Conservation (phyloP, 2,113 vertebrate genomes). For the Nothoprocta perdicaria region DNA sequence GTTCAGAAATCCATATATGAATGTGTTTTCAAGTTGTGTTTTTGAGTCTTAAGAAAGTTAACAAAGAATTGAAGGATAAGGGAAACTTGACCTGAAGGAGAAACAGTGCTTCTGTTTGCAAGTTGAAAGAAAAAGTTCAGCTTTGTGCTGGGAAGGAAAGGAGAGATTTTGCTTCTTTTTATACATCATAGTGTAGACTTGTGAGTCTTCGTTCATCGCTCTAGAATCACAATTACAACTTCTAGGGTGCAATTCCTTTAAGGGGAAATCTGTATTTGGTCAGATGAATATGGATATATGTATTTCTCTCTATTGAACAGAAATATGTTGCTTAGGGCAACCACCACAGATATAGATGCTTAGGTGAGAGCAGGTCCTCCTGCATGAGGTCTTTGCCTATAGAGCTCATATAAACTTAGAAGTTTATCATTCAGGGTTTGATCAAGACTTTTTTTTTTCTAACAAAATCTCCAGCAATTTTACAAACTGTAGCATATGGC, state of each 20-base stretch:
- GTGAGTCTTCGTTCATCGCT: background rate
- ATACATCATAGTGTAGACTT: background rate
- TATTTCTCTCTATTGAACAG: background rate
- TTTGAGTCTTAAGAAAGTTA: background rate
- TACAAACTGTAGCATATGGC: background rate
- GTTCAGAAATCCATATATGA: background rate
- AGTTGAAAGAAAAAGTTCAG: background rate
- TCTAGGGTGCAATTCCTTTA: background rate
- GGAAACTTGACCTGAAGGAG: background rate
- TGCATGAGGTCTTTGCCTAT: background rate
- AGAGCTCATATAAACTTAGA: background rate
- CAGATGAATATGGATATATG: background rate
- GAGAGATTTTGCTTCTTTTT: background rate
- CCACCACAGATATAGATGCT: background rate
- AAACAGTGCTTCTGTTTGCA: background rate
- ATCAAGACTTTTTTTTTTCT: background rate
- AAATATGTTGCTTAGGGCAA: background rate
- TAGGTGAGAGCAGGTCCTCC: background rate
- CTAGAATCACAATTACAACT: background rate
- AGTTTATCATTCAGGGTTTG: background rate
- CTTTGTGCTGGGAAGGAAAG: background rate
- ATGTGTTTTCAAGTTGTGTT: background rate
- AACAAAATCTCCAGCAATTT: background rate
- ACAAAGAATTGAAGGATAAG: background rate
- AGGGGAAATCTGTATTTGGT: rapidly evolving